These are phyloP conservation scores for Acestrorhynchus altus DNA, from an alignment of 2,797 vertebrate species.

Conservation along the genomic window DNA sequence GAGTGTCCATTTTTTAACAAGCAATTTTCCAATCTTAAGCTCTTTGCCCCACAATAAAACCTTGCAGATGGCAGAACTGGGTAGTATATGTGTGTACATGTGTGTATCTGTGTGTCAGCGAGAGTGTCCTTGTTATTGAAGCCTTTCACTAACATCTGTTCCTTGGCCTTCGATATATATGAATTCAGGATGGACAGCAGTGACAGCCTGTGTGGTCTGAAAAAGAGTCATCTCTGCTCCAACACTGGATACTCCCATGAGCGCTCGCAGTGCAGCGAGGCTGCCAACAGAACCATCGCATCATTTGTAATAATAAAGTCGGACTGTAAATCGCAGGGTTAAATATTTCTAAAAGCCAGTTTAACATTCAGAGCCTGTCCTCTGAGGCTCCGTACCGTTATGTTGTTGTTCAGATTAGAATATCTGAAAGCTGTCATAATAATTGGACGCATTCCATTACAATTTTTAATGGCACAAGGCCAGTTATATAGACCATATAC, in stretches of 20 bases:
- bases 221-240: conserved; percentile 15
- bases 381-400: not conserved
- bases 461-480: not conserved
- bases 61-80: conserved; percentile 60
- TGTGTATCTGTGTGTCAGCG: conserved; percentile 12
- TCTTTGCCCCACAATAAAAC: conserved; percentile 42
- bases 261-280: conserved; percentile 9
- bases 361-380: conserved; percentile 10
- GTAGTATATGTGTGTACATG: conserved; percentile 20
- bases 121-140: conserved; percentile 42
- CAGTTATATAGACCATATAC: not conserved
- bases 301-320: conserved; percentile 34
- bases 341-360: conserved; percentile 1
- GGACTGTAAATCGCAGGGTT: conserved; percentile 16
- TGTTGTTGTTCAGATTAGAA: not conserved
- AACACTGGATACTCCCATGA: conserved; percentile 30
- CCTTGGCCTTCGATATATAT: conserved; percentile 36
- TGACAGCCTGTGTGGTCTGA: conserved; percentile 49
- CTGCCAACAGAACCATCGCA: conserved; percentile 28
- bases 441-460: not conserved
- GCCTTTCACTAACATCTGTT: conserved; percentile 54
- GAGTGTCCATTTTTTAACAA: conserved; percentile 21
- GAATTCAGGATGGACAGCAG: conserved; percentile 31
- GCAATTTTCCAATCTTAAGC: conserved; percentile 38
- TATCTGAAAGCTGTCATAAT: not conserved